A percentile compares a stretch with the other conserved stretches of the same genome.
Conservation (phyloP, 2,113 vertebrate species). For the Heptranchias perlo region DNA sequence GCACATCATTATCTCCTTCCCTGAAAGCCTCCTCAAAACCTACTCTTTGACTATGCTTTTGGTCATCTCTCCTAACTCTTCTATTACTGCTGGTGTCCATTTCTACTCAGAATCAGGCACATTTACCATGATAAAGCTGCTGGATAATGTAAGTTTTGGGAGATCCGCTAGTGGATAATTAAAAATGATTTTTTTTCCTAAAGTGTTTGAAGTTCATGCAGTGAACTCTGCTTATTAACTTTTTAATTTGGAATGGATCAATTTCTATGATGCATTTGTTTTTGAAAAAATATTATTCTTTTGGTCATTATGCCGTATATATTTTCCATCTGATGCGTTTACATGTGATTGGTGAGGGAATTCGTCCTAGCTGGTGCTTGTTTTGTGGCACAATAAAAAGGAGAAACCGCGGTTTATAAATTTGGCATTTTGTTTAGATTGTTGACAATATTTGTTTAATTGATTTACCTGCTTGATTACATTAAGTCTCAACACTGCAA, state of each 20-base stretch:
- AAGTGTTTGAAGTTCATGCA: not conserved
- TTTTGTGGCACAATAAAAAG: not conserved
- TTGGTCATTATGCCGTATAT: not conserved
- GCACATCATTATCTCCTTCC: not conserved
- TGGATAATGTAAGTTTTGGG: not conserved
- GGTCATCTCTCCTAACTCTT: not conserved
- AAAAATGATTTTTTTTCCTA: not conserved
- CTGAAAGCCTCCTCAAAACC: no score
- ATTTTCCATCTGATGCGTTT: not conserved
- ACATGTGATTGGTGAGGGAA: not conserved
- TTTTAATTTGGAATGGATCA: not conserved
- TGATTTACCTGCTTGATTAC: not conserved
- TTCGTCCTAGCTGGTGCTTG: not conserved
- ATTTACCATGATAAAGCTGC: not conserved
- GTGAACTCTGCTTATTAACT: not conserved
- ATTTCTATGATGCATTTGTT: not conserved
- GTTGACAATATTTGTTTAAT: not conserved
- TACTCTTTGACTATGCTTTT: no score
- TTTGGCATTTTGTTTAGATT: not conserved
- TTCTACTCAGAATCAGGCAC: not conserved
- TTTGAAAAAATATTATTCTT: not conserved
- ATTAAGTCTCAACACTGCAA: not conserved
- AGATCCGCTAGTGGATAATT: not conserved
- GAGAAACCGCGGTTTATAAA: not conserved
- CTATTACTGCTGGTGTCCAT: not conserved